Conservation (phyloP, 2,888 invertebrate genomes). For the Hemithea aestivaria region DNA sequence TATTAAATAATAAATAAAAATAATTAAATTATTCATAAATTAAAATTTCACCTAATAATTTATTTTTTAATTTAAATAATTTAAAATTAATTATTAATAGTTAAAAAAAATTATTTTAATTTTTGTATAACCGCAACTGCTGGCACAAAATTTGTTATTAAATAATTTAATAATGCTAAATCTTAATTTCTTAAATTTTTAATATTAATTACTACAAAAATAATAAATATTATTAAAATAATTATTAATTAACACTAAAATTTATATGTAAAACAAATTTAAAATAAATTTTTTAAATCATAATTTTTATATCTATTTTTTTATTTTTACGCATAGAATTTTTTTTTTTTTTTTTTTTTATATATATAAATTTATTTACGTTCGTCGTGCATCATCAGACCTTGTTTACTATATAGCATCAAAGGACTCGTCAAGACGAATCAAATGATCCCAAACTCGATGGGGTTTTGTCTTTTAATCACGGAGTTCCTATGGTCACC, state of each 20-base stretch:
- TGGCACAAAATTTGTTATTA: conserved; percentile 83
- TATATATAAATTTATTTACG: conserved; percentile 23
- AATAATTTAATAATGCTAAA: conserved; percentile 75
- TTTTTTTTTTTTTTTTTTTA: conserved; percentile 57
- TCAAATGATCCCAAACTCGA: too few species aligned
- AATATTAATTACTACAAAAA: conserved; percentile 67
- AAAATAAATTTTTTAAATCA: conserved; percentile 68
- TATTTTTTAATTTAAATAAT: conserved; percentile 53
- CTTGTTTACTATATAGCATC: too few species aligned
- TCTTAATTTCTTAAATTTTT: conserved; percentile 80
- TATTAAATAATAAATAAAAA: conserved; percentile 55
- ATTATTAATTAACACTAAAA: conserved; percentile 60
- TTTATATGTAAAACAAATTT: conserved; percentile 78
- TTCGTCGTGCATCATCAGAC: too few species aligned
- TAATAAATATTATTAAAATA: conserved; percentile 61
- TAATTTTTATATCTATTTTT: conserved; percentile 64
- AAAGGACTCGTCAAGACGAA: too few species aligned
- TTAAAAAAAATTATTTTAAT: conserved; percentile 76
- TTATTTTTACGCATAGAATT: conserved; percentile 44
- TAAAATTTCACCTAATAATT: conserved; percentile 80
- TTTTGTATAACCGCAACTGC: conserved; percentile 85
- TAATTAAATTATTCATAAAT: conserved; percentile 58
- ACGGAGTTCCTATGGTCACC: too few species aligned
- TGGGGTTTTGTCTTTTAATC: too few species aligned
- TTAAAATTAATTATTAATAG: conserved; percentile 50